Evolutionary conservation across 2,888 invertebrate genomes (phyloP), one percentile per base, ranked within the genome.

Genomic region (Pyrochroa serraticornis): DNA sequence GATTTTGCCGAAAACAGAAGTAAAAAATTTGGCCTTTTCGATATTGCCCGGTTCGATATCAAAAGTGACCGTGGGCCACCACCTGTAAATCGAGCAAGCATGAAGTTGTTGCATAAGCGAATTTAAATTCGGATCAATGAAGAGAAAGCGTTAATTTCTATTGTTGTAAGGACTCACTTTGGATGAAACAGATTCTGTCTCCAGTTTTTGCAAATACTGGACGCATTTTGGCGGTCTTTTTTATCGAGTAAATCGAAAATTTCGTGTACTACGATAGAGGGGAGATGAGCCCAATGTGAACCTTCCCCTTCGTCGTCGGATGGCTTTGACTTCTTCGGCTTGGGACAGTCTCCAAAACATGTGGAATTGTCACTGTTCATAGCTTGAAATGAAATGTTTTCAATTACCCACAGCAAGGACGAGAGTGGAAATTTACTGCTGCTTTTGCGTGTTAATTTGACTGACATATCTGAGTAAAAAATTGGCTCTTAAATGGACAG

Each of bases 141-240:
- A 43, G 45, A 56, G 49, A 50, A 51, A 50, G 45, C 10, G 10
- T 10, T 42, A 22, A 22, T 42, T 42, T 10, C 10, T 14, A 22
- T 7, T 9, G 14, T 12, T 10, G 7, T 14, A 3, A 9, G 5
- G 7, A 67, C 68, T 70, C 72, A 79, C 79, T 75, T 77, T 62
- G 79, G 77, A 70, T 79, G 78, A 65, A 77, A 79, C 12, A 77
- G 67, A 57, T 70, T 75, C 37, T 74, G 72, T 67, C 80, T 71
- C 80, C 80, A 80, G 58, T 75, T 74, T 56, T 72, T 75, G 64
- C 80, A 80, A 51, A 75, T 75, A 65, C 74, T 74, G 31, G 79
- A 79, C 37, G 79, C 79, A 67, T 72, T 76, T 55, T 72, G 70
- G 56, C 77, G 69, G 66, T 80, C 80, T 63, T 70, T 69, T 51